Conservation (phyloP, 2,888 invertebrate species). For the Atrina japonica region DNA sequence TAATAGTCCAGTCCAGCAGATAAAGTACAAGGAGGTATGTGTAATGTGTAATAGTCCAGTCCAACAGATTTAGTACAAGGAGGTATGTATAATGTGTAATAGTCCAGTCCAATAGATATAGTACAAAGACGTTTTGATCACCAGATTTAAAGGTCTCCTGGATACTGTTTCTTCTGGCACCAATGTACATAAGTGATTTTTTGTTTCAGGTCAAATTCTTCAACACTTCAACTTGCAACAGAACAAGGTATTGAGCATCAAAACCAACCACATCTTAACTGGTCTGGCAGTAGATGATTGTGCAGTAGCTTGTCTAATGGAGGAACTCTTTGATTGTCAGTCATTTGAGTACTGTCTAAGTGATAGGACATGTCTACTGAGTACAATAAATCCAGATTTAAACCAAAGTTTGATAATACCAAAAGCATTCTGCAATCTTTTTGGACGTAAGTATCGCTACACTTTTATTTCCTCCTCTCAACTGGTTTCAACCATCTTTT, state of each 20-base stretch:
- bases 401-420: constrained; percentile 28
- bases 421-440: constrained; percentile 40
- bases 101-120: too few relatives aligned
- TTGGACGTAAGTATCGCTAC: constrained; percentile 44
- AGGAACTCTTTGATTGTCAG: constrained; percentile 58
- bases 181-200: too few relatives aligned
- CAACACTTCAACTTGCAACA: constrained; percentile 25
- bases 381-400: constrained; percentile 52
- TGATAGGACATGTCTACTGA: constrained; percentile 56
- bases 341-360: constrained; percentile 63
- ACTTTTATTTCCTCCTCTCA: neutral
- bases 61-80: too few relatives aligned
- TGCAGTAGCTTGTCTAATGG: constrained; percentile 59
- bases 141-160: too few relatives aligned
- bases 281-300: constrained; percentile 68
- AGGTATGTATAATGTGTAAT: too few relatives aligned
- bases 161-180: too few relatives aligned
- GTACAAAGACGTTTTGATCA: too few relatives aligned
- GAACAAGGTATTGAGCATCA: constrained; percentile 12
- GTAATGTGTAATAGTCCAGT: too few relatives aligned
- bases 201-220: constrained; percentile 24
- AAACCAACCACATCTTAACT: neutral
- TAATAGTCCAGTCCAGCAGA: too few relatives aligned
- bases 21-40: too few relatives aligned
- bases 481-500: too few relatives aligned